phyloP scores from a whole-genome alignment of 2,113 vertebrate species.

The Leucoraja erinaceus region DNA sequence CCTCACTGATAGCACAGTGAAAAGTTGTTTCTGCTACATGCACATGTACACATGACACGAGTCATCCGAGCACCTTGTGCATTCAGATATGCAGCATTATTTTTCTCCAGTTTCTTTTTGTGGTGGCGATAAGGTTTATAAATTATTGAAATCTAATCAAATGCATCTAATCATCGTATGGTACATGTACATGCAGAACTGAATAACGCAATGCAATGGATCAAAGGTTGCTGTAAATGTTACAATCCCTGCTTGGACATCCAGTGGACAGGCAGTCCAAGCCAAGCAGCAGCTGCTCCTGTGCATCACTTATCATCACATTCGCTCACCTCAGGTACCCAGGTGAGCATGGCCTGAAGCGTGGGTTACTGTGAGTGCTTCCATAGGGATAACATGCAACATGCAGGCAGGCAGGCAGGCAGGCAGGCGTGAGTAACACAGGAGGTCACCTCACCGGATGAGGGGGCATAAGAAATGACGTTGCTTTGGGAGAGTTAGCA shows the following conservation, averaged over 20 bases:
- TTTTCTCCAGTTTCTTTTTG: not conserved
- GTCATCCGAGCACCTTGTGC: too few relatives aligned
- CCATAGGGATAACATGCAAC: slow-evolving; percentile 35
- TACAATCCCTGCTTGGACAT: not conserved
- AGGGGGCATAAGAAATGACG: slow-evolving; percentile 35
- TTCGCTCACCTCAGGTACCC: not conserved
- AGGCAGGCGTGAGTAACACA: slow-evolving; percentile 40
- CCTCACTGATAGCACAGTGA: not conserved
- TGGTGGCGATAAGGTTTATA: not conserved
- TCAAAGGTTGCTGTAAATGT: not conserved
- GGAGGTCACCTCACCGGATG: slow-evolving; percentile 38
- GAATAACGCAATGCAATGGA: not conserved
- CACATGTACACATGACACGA: not conserved
- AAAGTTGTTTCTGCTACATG: not conserved
- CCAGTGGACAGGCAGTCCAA: not conserved
- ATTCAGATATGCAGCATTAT: not conserved
- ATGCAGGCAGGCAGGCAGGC: too few relatives aligned
- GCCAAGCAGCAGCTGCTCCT: slow-evolving; percentile 18
- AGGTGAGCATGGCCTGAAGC: not conserved
- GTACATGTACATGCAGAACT: not conserved
- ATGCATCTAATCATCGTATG: not conserved
- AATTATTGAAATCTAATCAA: not conserved
- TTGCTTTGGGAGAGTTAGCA: slow-evolving; percentile 23
- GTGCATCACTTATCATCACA: slow-evolving; percentile 28
- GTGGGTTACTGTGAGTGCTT: not conserved